Evolutionary conservation across 2,113 vertebrate genomes (phyloP).

Genomic region (Todiramphus saurophagus): DNA sequence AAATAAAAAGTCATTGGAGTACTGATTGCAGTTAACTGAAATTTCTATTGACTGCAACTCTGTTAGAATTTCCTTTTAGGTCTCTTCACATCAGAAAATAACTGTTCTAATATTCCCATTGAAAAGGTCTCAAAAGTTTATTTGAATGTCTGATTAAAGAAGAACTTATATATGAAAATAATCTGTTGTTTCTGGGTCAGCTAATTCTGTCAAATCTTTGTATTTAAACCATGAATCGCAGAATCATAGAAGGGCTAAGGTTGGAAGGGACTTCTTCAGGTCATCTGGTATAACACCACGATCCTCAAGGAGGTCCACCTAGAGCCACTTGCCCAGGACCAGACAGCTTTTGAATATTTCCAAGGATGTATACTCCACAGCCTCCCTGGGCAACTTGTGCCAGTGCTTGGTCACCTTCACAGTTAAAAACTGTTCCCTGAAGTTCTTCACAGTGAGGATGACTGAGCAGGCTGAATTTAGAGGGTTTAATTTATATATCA

Average conservation of each 20-base stretch:
- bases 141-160: not conserved
- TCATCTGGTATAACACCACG: not conserved
- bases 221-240: not conserved
- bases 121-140: not conserved
- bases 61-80: not conserved
- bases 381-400: not conserved
- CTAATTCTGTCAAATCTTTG: not conserved
- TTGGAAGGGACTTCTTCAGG: not conserved
- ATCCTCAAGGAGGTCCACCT: not conserved
- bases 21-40: not conserved
- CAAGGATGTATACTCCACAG: not conserved
- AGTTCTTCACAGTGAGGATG: not conserved
- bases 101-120: not conserved
- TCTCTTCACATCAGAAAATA: not conserved
- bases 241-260: not conserved
- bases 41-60: not conserved
- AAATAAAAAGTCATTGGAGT: not conserved
- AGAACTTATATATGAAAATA: not conserved
- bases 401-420: fast-evolving
- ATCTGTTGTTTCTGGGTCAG: not conserved
- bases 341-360: not conserved
- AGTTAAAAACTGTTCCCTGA: not conserved
- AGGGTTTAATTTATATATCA: not conserved
- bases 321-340: not conserved
- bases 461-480: not conserved